Conservation (phyloP, 2,797 vertebrate species). For the Trachurus trachurus region DNA sequence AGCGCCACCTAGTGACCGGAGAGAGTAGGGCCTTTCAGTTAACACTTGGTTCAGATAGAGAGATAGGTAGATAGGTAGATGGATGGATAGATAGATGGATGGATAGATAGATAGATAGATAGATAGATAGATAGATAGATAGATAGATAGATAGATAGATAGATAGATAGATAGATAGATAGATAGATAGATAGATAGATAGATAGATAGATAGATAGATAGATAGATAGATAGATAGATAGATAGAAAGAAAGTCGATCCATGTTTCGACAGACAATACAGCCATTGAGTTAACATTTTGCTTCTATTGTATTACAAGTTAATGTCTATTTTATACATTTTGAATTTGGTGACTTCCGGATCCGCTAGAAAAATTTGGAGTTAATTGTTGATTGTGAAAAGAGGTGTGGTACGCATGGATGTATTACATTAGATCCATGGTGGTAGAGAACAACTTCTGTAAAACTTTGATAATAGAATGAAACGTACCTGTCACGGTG, state of each 20-base stretch:
- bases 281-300: too few relatives aligned
- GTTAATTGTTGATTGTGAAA: too few relatives aligned
- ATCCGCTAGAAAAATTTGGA: too few relatives aligned
- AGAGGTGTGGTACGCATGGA: too few relatives aligned
- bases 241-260: neutral
- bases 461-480: neutral
- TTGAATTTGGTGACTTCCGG: too few relatives aligned
- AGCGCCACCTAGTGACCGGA: slow-evolving; percentile 89
- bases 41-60: neutral
- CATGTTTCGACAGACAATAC: too few relatives aligned
- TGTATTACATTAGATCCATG: too few relatives aligned
- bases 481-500: slow-evolving; percentile 91
- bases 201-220: slow-evolving; percentile 17
- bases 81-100: slow-evolving; percentile 13
- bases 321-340: too few relatives aligned
- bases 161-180: slow-evolving; percentile 18
- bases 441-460: neutral
- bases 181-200: slow-evolving; percentile 16
- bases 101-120: slow-evolving; percentile 16
- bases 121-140: slow-evolving; percentile 17
- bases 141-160: slow-evolving; percentile 18
- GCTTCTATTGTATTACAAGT: too few relatives aligned
- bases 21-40: neutral
- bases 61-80: slow-evolving; percentile 9
- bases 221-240: slow-evolving; percentile 18